Conservation (phyloP, 1,140 invertebrate genomes). For the Hyphantria cunea region DNA sequence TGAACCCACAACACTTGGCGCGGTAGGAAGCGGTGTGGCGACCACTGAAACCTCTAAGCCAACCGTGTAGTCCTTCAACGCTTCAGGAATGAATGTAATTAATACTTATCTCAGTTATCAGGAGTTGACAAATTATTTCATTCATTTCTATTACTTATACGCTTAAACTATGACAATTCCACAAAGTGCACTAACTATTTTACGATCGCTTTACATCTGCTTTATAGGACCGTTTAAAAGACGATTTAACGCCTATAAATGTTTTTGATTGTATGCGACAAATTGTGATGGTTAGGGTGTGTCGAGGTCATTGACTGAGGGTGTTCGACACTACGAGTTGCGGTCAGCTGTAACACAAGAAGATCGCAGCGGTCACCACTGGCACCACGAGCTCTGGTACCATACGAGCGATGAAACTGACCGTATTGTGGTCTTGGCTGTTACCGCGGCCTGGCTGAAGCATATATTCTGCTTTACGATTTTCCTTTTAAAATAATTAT, state of each 20-base stretch:
- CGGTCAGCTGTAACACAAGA: slow-evolving; percentile 71
- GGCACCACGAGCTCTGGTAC: slow-evolving; percentile 8
- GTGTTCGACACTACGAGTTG: slow-evolving; percentile 41
- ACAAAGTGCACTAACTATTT: slow-evolving; percentile 50
- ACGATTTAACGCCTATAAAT: slow-evolving; percentile 58
- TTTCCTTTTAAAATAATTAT: too few species aligned
- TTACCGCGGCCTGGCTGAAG: not conserved
- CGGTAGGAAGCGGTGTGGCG: too few species aligned
- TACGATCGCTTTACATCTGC: slow-evolving; percentile 49
- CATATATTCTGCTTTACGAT: not conserved
- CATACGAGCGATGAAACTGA: not conserved
- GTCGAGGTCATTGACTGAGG: slow-evolving; percentile 63
- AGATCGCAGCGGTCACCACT: slow-evolving; percentile 55
- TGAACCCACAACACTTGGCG: too few species aligned
- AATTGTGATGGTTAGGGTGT: slow-evolving; percentile 55
- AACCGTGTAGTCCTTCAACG: too few species aligned
- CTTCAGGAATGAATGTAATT: not conserved
- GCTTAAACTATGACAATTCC: slow-evolving; percentile 39
- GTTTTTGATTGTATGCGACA: slow-evolving; percentile 50
- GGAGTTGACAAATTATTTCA: slow-evolving; percentile 13
- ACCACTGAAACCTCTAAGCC: too few species aligned
- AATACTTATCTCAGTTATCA: not conserved
- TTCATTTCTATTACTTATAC: slow-evolving; percentile 8
- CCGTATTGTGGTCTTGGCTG: slow-evolving; percentile 9
- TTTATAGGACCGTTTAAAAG: slow-evolving; percentile 50